Conservation (phyloP, 2,888 invertebrate genomes). For the Ectemnius lituratus region DNA sequence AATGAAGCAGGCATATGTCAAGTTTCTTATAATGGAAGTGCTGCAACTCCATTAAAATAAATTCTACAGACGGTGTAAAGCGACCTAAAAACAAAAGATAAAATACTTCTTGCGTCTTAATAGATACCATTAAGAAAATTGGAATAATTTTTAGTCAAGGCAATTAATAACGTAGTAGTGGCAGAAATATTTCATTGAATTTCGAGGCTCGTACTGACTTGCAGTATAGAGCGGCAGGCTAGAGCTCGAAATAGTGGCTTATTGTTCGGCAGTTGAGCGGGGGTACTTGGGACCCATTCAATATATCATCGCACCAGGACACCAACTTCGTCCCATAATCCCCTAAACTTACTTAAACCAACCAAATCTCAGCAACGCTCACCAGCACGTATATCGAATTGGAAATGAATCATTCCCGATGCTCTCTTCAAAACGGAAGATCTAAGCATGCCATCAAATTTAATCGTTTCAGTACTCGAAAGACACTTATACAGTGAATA, state of each 20-base stretch:
- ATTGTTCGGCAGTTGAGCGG: conserved; percentile 60
- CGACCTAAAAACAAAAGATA: no score
- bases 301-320: conserved; percentile 67
- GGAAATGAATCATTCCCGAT: conserved; percentile 51
- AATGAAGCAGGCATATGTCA: no score
- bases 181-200: neutral
- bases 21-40: no score
- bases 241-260: conserved; percentile 62
- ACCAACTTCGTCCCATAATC: conserved; percentile 69
- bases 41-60: no score
- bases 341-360: conserved; percentile 63
- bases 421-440: conserved; percentile 16
- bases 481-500: no score
- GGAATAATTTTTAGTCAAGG: no score
- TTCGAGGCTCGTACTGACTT: conserved; percentile 27
- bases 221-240: conserved; percentile 36
- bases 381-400: conserved; percentile 48
- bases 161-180: no score
- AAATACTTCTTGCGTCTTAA: no score
- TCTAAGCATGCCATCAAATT: no score
- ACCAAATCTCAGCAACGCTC: conserved; percentile 58
- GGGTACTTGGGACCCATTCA: conserved; percentile 64
- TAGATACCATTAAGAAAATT: no score
- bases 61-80: no score
- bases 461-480: no score